phyloP scores from a whole-genome alignment of 1,140 invertebrate genomes.

The Battus philenor region DNA sequence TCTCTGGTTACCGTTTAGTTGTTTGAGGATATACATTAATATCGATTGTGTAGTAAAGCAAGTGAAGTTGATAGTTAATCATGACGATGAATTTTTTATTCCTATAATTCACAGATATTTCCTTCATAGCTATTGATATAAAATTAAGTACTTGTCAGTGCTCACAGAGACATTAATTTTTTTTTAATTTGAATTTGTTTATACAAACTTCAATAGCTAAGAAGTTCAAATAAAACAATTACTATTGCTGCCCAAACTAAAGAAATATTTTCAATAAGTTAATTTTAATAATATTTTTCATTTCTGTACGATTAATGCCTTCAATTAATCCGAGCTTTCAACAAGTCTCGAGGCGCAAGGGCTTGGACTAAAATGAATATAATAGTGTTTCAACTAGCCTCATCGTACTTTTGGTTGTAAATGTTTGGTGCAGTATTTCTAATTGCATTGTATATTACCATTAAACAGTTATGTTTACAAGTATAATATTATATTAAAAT shows the following conservation, averaged over 20 bases:
- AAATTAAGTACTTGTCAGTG: neutral
- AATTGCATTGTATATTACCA: conserved; percentile 73
- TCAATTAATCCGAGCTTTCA: conserved; percentile 42
- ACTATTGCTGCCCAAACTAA: conserved; percentile 62
- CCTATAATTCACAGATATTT: conserved; percentile 8
- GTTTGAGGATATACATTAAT: too few relatives aligned
- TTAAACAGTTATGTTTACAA: conserved; percentile 59
- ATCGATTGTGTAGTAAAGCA: too few relatives aligned
- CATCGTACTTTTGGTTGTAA: conserved; percentile 65
- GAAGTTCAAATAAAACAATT: conserved; percentile 26
- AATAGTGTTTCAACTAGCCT: conserved; percentile 54
- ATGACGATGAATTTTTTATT: too few relatives aligned
- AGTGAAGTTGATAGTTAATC: too few relatives aligned
- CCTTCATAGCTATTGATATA: conserved; percentile 13
- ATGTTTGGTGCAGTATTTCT: conserved; percentile 74
- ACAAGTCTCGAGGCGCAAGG: conserved; percentile 60
- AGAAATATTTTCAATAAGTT: neutral
- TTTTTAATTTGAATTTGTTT: conserved; percentile 8
- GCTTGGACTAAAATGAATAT: conserved; percentile 56
- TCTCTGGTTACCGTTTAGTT: too few relatives aligned
- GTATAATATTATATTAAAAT: conserved; percentile 42
- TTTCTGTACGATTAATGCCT: conserved; percentile 32
- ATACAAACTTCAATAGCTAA: conserved; percentile 24
- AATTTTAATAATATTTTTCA: conserved; percentile 26
- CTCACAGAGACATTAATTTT: neutral